phyloP scores from a whole-genome alignment of 2,113 vertebrate species.

The Hymenochirus boettgeri region DNA sequence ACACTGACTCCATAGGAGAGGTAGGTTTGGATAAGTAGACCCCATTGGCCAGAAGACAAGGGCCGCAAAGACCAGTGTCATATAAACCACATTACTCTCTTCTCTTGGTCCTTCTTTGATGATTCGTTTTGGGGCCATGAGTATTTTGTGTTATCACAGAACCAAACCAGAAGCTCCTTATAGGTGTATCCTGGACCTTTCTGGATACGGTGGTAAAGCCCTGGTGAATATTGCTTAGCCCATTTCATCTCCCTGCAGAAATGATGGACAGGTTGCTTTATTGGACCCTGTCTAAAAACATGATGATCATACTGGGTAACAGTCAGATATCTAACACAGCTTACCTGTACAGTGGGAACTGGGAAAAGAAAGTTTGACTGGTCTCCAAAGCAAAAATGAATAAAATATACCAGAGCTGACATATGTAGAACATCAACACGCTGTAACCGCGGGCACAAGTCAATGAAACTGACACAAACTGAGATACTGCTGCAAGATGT shows the following conservation, averaged over 20 bases:
- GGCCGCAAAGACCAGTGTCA: constrained; percentile 64
- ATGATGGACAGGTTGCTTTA: too few relatives aligned
- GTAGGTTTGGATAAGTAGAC: constrained; percentile 67
- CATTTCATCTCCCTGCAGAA: constrained; percentile 50
- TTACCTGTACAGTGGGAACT: too few relatives aligned
- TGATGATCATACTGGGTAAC: too few relatives aligned
- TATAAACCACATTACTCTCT: constrained; percentile 70
- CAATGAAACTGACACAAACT: too few relatives aligned
- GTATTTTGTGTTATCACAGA: constrained; percentile 78
- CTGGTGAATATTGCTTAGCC: constrained; percentile 59
- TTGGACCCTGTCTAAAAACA: too few relatives aligned
- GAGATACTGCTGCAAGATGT: too few relatives aligned
- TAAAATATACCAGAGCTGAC: too few relatives aligned
- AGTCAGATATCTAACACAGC: too few relatives aligned
- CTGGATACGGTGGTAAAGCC: constrained; percentile 68
- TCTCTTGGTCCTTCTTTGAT: constrained; percentile 74
- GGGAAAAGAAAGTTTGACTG: too few relatives aligned
- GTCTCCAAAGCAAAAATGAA: too few relatives aligned
- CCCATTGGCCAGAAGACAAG: constrained; percentile 78
- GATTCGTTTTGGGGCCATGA: constrained; percentile 73
- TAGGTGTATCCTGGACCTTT: constrained; percentile 74
- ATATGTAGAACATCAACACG: too few relatives aligned
- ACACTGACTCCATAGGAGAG: constrained; percentile 68
- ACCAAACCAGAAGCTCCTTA: constrained; percentile 76
- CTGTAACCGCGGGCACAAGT: too few relatives aligned